Evolutionary conservation across 2,113 vertebrate genomes (phyloP), one percentile per base, ranked within the genome.

Genomic region (Ovis canadensis): DNA sequence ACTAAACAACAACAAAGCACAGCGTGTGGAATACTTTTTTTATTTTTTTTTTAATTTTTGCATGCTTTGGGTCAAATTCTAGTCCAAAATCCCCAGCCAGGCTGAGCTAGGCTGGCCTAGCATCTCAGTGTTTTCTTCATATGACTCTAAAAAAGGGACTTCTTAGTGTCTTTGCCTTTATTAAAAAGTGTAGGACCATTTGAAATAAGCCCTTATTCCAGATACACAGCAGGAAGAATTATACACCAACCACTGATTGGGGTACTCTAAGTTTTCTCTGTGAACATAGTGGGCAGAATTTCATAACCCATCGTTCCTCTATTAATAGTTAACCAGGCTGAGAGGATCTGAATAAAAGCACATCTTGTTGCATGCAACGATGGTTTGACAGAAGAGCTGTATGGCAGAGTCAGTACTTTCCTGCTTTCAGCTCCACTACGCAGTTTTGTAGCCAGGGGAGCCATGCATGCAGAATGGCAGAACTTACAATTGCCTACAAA

Each of bases 351-450:
- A 98, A 97, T 98, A 94, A 97, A 98, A 98, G 97, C 98, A 93
- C 97, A 90, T 98, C 96, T 94, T 96, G 81, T 93, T 95, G 91
- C 87, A 95, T 64, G 95, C 98, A 97, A 81, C 91, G 57, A 16
- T 67, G 93, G 55, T 97, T 97, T 98, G 98, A 98, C 97, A 98
- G 98, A 98, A 98, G 96, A 98, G 95, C 97, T 97, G 57, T n/a
- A 36, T 88, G 95, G 93, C 95, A 45, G 84, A 95, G 96, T 96
- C 94, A 90, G 80, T 97, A 91, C 98, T 98, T 98, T 97, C 84
- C 98, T 94, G 95, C 95, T 96, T 97, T 98, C 97, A 97, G 96
- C 97, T 98, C 95, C 97, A 21, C 94, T 97, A 97, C 95, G 21
- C 96, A 36, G 97, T 98, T 98, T 93, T 98, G 88, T 97, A 98